A percentile compares a stretch with the other conserved stretches of the same genome.
phyloP scores from a whole-genome alignment of 1,140 invertebrate species.

The Drosophila quadrilineata region DNA sequence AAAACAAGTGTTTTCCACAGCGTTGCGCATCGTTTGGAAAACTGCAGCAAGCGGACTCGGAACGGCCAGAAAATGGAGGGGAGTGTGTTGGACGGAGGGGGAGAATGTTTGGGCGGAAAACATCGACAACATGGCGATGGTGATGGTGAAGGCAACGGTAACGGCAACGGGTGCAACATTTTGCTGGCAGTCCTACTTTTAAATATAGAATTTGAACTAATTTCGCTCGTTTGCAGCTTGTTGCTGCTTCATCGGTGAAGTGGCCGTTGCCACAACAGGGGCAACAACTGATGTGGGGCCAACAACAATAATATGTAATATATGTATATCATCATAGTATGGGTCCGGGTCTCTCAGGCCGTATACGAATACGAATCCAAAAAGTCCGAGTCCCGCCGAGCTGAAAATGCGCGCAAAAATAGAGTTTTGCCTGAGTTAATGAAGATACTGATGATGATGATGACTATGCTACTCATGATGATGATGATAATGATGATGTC shows the following conservation, averaged over 20 bases:
- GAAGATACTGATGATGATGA: conserved; percentile 31
- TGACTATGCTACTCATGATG: conserved; percentile 17
- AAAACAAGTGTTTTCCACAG: conserved; percentile 74
- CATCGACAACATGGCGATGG: background rate
- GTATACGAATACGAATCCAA: no score
- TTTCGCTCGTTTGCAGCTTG: conserved; percentile 52
- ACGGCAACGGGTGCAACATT: conserved; percentile 54
- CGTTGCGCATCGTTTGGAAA: conserved; percentile 74
- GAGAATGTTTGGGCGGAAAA: no score
- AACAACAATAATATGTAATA: no score
- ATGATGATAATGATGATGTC: conserved; percentile 26
- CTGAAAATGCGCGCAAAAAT: conserved; percentile 63
- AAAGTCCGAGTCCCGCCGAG: conserved; percentile 34
- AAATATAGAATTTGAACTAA: conserved; percentile 79
- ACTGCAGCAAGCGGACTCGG: no score
- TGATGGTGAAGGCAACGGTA: background rate
- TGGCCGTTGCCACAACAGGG: conserved; percentile 10
- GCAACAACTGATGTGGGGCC: background rate
- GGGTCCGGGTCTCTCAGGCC: conserved; percentile 12
- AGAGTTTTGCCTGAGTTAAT: conserved; percentile 56
- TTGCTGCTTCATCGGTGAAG: conserved; percentile 35
- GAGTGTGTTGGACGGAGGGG: no score
- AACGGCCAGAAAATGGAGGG: no score
- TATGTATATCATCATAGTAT: background rate
- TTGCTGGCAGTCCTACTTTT: conserved; percentile 76